phyloP scores from a whole-genome alignment of 2,888 invertebrate genomes.

The Gryllus longicercus region DNA sequence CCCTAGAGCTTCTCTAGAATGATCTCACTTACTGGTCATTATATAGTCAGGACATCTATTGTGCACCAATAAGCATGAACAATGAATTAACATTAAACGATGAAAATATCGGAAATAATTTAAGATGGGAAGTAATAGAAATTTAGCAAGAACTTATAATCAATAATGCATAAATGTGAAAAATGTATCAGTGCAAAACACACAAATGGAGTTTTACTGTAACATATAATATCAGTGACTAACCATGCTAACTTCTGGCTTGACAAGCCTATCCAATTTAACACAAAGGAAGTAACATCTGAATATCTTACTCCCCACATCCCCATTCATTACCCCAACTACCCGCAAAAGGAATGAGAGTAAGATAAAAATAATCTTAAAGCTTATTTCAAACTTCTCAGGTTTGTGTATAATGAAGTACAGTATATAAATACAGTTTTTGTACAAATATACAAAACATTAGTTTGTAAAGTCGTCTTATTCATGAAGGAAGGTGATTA shows the following conservation, averaged over 20 bases:
- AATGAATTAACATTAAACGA: no score
- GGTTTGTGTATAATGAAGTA: background rate
- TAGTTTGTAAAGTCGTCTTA: background rate
- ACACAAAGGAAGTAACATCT: background rate
- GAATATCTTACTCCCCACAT: background rate
- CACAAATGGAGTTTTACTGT: no score
- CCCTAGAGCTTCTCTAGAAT: no score
- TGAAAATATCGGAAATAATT: no score
- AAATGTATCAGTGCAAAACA: background rate
- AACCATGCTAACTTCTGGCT: background rate
- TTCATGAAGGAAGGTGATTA: background rate
- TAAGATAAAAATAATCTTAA: constrained; percentile 17
- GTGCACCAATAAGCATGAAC: no score
- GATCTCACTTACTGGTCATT: no score
- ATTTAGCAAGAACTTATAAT: no score
- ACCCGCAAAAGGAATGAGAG: background rate
- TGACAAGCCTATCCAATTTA: background rate
- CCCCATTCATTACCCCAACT: background rate
- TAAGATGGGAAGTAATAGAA: no score
- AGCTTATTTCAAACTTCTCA: background rate
- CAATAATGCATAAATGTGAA: no score
- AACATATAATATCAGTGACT: background rate
- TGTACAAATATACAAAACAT: background rate
- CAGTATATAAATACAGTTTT: constrained; percentile 17
- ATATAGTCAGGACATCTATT: no score